Evolutionary conservation across 2,888 invertebrate species (phyloP).

Genomic region (Dastarcus helophoroides): DNA sequence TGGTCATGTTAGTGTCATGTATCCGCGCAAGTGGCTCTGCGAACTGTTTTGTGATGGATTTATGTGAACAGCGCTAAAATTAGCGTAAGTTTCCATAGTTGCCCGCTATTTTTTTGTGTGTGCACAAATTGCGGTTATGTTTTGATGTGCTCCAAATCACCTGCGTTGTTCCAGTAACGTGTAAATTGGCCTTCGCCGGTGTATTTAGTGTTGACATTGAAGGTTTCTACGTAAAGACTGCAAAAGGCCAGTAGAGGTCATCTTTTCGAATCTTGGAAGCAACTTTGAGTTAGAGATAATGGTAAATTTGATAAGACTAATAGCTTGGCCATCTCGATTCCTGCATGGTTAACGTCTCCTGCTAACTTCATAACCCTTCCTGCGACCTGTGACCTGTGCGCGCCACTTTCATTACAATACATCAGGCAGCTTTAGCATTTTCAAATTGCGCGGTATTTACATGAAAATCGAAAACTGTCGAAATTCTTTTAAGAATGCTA

Average conservation of each 20-base stretch:
- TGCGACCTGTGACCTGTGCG: constrained; percentile 31
- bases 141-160: constrained; percentile 12
- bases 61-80: constrained; percentile 32
- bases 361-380: neutral
- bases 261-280: constrained; percentile 29
- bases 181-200: constrained; percentile 37
- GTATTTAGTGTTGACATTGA: constrained; percentile 40
- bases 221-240: constrained; percentile 37
- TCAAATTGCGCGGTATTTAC: no score
- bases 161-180: constrained; percentile 22
- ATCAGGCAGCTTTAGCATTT: no score
- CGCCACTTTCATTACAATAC: no score
- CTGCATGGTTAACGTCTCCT: constrained; percentile 1
- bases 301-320: no score
- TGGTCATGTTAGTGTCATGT: constrained; percentile 40
- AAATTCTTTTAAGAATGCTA: no score
- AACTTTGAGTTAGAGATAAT: no score
- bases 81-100: constrained; percentile 30
- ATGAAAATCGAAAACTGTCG: no score
- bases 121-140: constrained; percentile 14
- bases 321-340: no score
- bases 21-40: constrained; percentile 37
- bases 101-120: constrained; percentile 16
- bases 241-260: constrained; percentile 39
- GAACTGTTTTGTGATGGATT: constrained; percentile 34